Conservation (phyloP, 2,888 invertebrate genomes). For the Drosophila peninsularis region DNA sequence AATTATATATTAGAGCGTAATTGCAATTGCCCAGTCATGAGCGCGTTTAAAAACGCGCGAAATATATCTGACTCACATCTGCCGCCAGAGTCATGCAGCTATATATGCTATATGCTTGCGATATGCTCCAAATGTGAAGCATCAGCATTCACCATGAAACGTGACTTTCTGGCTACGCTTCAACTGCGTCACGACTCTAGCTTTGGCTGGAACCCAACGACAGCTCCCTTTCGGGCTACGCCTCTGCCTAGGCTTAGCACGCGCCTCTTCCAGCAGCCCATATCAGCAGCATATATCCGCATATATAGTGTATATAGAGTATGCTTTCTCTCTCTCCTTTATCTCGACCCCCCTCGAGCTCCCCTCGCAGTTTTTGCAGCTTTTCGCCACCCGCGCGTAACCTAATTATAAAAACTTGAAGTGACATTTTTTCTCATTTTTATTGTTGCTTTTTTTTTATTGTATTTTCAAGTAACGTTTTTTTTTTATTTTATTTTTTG, state of each 20-base stretch:
- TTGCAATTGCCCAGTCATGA: slow-evolving; percentile 8
- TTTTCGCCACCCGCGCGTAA: slow-evolving; percentile 71
- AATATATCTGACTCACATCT: slow-evolving; percentile 38
- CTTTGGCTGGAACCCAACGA: neutral
- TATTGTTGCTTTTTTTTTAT: slow-evolving; percentile 21
- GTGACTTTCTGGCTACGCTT: slow-evolving; percentile 50
- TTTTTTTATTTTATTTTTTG: slow-evolving; percentile 19
- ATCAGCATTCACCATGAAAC: slow-evolving; percentile 47
- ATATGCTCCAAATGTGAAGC: slow-evolving; percentile 25
- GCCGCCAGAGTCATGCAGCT: slow-evolving; percentile 10
- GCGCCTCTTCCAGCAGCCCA: slow-evolving; percentile 20
- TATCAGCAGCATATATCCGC: slow-evolving; percentile 8
- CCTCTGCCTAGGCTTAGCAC: slow-evolving; percentile 13
- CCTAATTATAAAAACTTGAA: slow-evolving; percentile 72
- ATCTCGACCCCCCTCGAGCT: neutral
- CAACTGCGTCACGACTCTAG: slow-evolving; percentile 14
- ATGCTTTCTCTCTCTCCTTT: slow-evolving; percentile 32
- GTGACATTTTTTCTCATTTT: slow-evolving; percentile 50
- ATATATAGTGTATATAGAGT: neutral
- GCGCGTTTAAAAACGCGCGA: slow-evolving; percentile 21
- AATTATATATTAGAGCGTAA: slow-evolving; percentile 5
- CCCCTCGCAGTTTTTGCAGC: slow-evolving; percentile 37
- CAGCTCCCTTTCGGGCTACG: neutral
- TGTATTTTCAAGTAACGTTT: slow-evolving; percentile 24
- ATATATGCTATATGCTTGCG: slow-evolving; percentile 14